phyloP scores from a whole-genome alignment of 1,140 invertebrate species.

The Babylonia areolata region DNA sequence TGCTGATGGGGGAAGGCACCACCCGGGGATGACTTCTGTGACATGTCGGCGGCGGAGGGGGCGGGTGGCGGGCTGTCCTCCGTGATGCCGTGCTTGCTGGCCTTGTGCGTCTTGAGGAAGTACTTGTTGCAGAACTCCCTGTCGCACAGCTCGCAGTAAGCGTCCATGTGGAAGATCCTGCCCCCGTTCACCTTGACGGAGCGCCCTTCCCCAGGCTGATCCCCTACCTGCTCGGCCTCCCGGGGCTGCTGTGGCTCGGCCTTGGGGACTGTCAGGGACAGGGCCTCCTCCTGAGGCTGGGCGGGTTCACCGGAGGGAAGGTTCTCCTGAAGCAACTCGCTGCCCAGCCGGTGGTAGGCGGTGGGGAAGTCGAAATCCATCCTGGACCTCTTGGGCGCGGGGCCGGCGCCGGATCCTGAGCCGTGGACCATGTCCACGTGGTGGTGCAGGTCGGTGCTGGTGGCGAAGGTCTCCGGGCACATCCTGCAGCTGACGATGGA shows the following conservation, averaged over 20 bases:
- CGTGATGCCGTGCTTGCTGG: conserved; percentile 97
- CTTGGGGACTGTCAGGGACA: conserved; percentile 32
- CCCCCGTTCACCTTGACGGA: conserved; percentile 46
- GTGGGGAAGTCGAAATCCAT: conserved; percentile 64
- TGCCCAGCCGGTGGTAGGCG: conserved; percentile 72
- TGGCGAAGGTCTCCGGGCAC: conserved; percentile 52
- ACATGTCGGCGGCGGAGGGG: conserved; percentile 33
- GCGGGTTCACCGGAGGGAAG: conserved; percentile 91
- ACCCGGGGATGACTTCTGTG: conserved; percentile 48
- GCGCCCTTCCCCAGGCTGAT: conserved; percentile 34
- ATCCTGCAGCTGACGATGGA: conserved; percentile 43
- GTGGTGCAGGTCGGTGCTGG: conserved; percentile 36
- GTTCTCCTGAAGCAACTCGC: conserved; percentile 71
- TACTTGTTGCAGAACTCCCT: conserved; percentile 79
- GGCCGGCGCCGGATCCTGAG: no score
- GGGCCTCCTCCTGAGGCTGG: conserved; percentile 86
- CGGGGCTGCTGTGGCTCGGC: conserved; percentile 47
- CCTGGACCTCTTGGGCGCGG: conserved; percentile 41
- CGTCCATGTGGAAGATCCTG: conserved; percentile 81
- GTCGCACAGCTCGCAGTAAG: conserved; percentile 87
- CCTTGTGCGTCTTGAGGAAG: conserved; percentile 95
- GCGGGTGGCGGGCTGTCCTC: conserved; percentile 62
- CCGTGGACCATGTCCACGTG: conserved; percentile 42
- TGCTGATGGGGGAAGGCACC: conserved; percentile 41
- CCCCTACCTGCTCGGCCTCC: conserved; percentile 42